Evolutionary conservation across 92 coral and sea anemone genomes (phyloP).

Genomic region (Micromussa lordhowensis): DNA sequence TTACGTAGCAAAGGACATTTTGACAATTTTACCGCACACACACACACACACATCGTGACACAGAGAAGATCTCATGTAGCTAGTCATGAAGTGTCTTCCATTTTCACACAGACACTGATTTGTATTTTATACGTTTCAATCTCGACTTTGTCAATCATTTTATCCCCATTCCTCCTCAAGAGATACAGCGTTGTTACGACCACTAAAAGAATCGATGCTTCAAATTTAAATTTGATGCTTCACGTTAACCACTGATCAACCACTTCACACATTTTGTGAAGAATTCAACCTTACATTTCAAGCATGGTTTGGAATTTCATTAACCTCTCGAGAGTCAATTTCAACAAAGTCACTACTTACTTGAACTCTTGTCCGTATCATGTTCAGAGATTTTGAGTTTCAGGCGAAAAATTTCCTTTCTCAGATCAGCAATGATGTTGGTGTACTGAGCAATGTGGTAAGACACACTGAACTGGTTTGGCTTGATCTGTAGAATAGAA

Average conservation of each 20-base stretch:
- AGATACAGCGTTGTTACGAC: no score
- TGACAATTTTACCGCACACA: no score
- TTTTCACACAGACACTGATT: neutral
- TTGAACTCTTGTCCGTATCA: constrained; percentile 45
- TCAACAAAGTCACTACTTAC: constrained; percentile 12
- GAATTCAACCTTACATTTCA: no score
- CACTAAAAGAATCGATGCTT: no score
- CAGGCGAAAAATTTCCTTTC: constrained; percentile 89
- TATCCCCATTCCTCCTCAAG: neutral
- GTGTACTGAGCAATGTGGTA: constrained; percentile 95
- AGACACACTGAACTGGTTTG: constrained; percentile 86
- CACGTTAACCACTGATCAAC: no score
- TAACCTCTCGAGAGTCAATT: neutral
- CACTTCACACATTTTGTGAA: no score
- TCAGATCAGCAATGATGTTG: constrained; percentile 82
- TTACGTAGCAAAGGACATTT: no score
- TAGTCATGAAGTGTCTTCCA: neutral
- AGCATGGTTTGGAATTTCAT: no score
- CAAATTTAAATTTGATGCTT: no score
- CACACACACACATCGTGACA: no score
- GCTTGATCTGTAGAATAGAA: constrained; percentile 57
- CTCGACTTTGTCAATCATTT: neutral
- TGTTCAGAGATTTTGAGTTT: constrained; percentile 90
- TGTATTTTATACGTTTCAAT: neutral
- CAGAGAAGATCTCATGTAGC: no score